Percentiles rank a stretch among this genome's conserved stretches.
Conservation (phyloP, 2,113 vertebrate genomes). For the Ramphastos sulfuratus region DNA sequence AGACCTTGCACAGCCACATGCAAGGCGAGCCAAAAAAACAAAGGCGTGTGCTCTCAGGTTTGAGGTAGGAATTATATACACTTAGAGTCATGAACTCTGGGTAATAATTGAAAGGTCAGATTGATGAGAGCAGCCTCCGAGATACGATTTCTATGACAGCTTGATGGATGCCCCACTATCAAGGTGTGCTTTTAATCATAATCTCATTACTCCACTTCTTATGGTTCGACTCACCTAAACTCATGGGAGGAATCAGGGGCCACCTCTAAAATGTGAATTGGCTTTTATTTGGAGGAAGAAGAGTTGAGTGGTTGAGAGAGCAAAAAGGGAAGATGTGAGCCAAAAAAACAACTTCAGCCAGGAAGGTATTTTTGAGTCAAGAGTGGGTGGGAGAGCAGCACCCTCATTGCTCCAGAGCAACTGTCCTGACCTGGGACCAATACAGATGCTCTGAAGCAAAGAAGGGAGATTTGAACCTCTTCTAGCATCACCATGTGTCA, state of each 20-base stretch:
- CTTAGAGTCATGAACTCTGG: conserved; percentile 70
- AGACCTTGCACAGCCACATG: background rate
- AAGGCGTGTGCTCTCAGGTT: conserved; percentile 16
- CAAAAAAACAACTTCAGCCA: background rate
- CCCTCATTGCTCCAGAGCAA: background rate
- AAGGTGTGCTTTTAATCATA: conserved; percentile 82
- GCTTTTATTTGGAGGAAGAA: conserved; percentile 42
- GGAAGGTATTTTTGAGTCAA: background rate
- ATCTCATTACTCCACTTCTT: conserved; percentile 80
- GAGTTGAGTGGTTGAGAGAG: background rate
- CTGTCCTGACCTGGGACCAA: background rate
- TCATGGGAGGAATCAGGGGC: conserved; percentile 69
- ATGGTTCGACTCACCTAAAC: conserved; percentile 74
- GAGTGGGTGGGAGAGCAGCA: background rate
- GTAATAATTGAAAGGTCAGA: conserved; percentile 81
- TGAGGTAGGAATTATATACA: conserved; percentile 58
- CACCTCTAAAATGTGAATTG: conserved; percentile 61
- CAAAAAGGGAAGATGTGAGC: background rate
- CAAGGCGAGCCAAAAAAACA: conserved; percentile 25
- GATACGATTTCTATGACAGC: conserved; percentile 79
- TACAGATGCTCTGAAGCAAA: background rate
- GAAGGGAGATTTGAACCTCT: background rate
- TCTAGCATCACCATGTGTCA: accelerated
- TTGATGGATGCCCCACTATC: conserved; percentile 79
- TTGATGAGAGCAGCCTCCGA: conserved; percentile 74